A percentile compares a stretch with the other conserved stretches of the same genome.
Evolutionary conservation across 2,888 invertebrate species (phyloP).

Genomic region (Aporophyla nigra): DNA sequence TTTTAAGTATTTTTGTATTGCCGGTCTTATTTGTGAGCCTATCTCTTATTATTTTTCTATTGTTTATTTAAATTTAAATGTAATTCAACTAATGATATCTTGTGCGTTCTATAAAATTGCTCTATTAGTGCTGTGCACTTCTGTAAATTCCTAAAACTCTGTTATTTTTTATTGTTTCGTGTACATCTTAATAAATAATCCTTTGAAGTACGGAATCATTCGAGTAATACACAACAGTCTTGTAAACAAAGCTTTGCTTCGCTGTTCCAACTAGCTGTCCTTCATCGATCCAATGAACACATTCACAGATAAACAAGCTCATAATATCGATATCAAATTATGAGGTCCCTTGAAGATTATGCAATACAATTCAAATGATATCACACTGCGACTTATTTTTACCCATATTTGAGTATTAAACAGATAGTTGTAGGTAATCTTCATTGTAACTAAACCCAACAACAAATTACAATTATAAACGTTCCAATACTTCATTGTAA

Average conservation of each 20-base stretch:
- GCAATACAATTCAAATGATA: background rate
- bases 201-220: background rate
- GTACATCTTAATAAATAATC: too few relatives aligned
- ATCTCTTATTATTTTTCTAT: too few relatives aligned
- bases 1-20: too few relatives aligned
- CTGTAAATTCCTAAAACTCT: too few relatives aligned
- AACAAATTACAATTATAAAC: background rate
- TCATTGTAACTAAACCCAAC: too few relatives aligned
- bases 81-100: too few relatives aligned
- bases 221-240: background rate
- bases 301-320: constrained; percentile 5
- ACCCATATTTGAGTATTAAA: background rate
- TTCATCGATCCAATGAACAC: constrained; percentile 28
- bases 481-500: too few relatives aligned
- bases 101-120: too few relatives aligned
- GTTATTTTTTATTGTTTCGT: too few relatives aligned
- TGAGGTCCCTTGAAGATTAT: constrained; percentile 1
- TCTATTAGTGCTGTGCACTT: too few relatives aligned
- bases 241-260: constrained; percentile 1
- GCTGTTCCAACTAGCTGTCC: constrained; percentile 11
- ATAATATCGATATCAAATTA: background rate
- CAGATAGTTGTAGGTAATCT: background rate
- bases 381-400: background rate
- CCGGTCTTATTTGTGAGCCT: too few relatives aligned
- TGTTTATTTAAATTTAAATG: too few relatives aligned